A percentile compares a stretch with the other conserved stretches of the same genome.
These are phyloP conservation scores for Florisuga fusca DNA, from an alignment of 2,797 vertebrate species.

Conservation along the genomic window DNA sequence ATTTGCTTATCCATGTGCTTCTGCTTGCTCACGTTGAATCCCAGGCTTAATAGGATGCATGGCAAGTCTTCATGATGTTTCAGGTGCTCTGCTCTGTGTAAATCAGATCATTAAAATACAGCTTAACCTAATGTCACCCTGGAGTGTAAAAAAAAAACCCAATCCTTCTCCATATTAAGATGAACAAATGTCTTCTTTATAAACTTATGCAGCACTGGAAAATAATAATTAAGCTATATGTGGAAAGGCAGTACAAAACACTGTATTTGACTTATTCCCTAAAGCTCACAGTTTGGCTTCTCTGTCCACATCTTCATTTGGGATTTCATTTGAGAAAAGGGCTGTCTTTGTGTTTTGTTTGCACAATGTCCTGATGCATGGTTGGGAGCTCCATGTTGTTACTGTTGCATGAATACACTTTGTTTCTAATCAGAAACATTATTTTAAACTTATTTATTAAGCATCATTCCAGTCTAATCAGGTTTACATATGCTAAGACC, in stretches of 20 bases:
- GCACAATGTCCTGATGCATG: background rate
- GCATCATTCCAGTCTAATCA: background rate
- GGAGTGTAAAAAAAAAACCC: background rate
- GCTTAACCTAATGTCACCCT: constrained; percentile 1
- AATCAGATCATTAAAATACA: constrained; percentile 36
- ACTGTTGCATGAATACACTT: background rate
- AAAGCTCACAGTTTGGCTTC: background rate
- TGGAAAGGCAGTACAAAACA: background rate
- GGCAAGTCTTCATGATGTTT: background rate
- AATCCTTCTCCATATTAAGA: background rate
- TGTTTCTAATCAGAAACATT: background rate
- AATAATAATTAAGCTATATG: background rate
- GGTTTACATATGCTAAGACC: background rate
- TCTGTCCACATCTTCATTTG: background rate
- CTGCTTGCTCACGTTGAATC: background rate
- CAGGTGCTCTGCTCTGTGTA: background rate
- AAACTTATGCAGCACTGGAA: background rate
- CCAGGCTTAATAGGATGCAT: background rate
- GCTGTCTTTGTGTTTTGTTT: background rate
- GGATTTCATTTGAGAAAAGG: background rate
- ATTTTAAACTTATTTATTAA: background rate
- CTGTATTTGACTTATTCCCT: background rate
- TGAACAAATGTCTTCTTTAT: background rate
- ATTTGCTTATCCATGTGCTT: constrained; percentile 46
- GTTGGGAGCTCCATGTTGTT: background rate